Evolutionary conservation across 2,113 vertebrate species (phyloP), one percentile per base, ranked within the genome.

Genomic region (Nibea albiflora): DNA sequence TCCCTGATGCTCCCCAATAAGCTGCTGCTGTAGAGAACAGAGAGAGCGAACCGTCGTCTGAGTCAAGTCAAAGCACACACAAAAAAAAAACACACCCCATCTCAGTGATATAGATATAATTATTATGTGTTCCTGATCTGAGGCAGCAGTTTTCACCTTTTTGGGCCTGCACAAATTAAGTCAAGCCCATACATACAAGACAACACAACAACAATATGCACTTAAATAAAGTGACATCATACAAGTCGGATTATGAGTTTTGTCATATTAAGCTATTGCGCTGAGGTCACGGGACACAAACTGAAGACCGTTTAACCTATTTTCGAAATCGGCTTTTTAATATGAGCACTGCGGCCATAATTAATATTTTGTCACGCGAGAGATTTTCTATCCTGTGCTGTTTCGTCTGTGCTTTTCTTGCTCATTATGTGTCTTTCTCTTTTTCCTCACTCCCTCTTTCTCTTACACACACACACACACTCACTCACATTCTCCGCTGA

Each of bases 1-100:
- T 73, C 85, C 47, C 49, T 74, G 64, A 69, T 87, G 65, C 11
- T 81, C 81, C 80, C 46, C 69, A 47, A 76, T 90, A 88, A 89
- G 76, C 83, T 83, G 76, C 58, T 80, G 57, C 46, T 69, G 76
- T 11, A 47, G 52, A 31, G 19, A 61, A 19, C 73, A 66, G 26
- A 58, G 49, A 4, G 39, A 20, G 19, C 47, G 52, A 73, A 46
- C 53, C 26, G 31, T n/a, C 58, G 49, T 1, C 68, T n/a, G 49
- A 22, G 54, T 67, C 42, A 44, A 80, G 76, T 15, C 15, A 26
- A 31, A 62, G 15, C 49, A 42, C 49, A 54, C n/a, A n/a, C n/a
- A n/a, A n/a, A n/a, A 49, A 49, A 22, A 49, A 49, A 42, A 81
- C 50, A 31, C 10, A 60, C 58, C 19, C 50, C 35, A 26, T 65